Evolutionary conservation across 2,888 invertebrate genomes (phyloP), one percentile per base, ranked within the genome.

Genomic region (Limenitis camilla): DNA sequence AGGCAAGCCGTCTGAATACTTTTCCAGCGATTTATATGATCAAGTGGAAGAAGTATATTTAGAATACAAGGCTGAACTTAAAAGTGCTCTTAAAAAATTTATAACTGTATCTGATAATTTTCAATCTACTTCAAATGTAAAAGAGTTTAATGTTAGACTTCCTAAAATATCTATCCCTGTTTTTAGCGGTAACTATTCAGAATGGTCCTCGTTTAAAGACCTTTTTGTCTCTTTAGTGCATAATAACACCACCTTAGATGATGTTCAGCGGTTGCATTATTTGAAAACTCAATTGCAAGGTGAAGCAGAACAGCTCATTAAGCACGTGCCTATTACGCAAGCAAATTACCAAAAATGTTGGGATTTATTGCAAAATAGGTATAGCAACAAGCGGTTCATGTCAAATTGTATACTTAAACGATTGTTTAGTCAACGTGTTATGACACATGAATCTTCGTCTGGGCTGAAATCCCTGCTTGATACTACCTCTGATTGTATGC

Each of bases 201-300:
- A 60, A 39, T 62, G 60, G 61, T 33, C 44, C 6, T 56, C 53
- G 7, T 63, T 61, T 42, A 29, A 53, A 9, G 61, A 63, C 40
- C 40, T 61, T 11, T 61, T 61, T 46, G 28, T 51, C 7, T 59
- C 60, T 6, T 43, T 62, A 7, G 50, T 62, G 2, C 56, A 64
- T 40, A 52, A 59, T 10, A 61, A 62, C 38, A 9, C 27, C 7
- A 39, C 35, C 5, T 39, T 62, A 8, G 55, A 57, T 30, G 42
- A 60, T 38, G 59, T 61, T 6, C 60, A 64, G 52, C 58, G 58
- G 45, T 32, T 64, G 7, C 58, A 61, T 40, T 64, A 64, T 45
- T 39, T 62, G n/a, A 64, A 64, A 38, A 50, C 48, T 10, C 43
- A 54, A 42, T 28, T 63, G 2, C 27, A 40, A 28, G 60, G 60